Base-by-base conservation (phyloP, 2,113 vertebrate species). In the Petromus typicus region DNA sequence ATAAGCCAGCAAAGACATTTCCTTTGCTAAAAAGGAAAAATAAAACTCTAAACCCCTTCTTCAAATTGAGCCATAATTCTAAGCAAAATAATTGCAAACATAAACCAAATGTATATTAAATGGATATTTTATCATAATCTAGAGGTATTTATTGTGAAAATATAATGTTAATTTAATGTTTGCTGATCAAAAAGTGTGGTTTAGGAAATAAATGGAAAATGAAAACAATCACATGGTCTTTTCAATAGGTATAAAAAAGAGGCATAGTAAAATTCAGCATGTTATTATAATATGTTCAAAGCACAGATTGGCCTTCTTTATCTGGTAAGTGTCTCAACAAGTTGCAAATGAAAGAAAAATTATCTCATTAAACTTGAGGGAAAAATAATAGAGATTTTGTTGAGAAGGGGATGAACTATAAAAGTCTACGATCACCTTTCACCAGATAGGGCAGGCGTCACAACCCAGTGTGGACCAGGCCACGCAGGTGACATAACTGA, bases 61-160 rank as follows among this genome's bases (percentile, higher is more conserved):
- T 93, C 20, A 85, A 80, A 56, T 76, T 81, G 27, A 4, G 43
- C 57, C 48, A 91, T 82, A 63, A 85, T 82, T 89, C 79, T 91
- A 51, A 95, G 75, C 51, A 91, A 90, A 86, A 82, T 89, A n/a
- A 80, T 17, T 57, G 4, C 18, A 92, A 93, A 51, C 22, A 91
- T 37, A 92, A 48, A 63, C 16, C 86, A 71, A 4, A 16, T 61
- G 9, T 37, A 73, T 30, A 83, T 22, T 32, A 73, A 71, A 79
- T 57, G 8, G 57, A 40, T 51, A 69, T 16, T 54, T n/a, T 61
- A 56, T 54, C 27, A 75, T 1, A 63, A 81, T 7, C 27, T 75
- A 93, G 34, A 54, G 23, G 12, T 43, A 93, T 25, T 56, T 90
- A 79, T 40, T 86, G 45, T 59, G 18, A 86, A 63, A 64, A 48